Percentiles rank a stretch among this genome's conserved stretches.
phyloP scores from a whole-genome alignment of 1,140 invertebrate species.

The Psilanteris sp. region DNA sequence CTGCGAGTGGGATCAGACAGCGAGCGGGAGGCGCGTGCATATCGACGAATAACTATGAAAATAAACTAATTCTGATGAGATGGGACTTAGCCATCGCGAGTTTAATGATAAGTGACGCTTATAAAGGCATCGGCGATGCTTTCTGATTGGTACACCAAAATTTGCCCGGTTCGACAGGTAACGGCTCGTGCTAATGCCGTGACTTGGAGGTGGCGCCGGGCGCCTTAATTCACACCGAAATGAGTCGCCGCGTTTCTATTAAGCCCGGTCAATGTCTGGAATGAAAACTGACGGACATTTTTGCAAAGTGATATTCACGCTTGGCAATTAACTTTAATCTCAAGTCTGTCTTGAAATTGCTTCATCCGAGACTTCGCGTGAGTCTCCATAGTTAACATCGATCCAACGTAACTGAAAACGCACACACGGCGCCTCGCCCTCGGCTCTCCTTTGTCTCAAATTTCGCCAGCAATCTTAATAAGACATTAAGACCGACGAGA shows the following conservation, averaged over 20 bases:
- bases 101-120: too few relatives aligned
- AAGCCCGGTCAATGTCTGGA: slow-evolving; percentile 35
- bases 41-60: too few relatives aligned
- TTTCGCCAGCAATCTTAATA: slow-evolving; percentile 13
- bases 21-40: too few relatives aligned
- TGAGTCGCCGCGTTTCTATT: slow-evolving; percentile 32
- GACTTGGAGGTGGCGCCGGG: slow-evolving; percentile 1
- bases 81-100: too few relatives aligned
- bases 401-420: slow-evolving; percentile 34
- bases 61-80: too few relatives aligned
- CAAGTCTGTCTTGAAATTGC: slow-evolving; percentile 45
- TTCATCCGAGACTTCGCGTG: slow-evolving; percentile 43
- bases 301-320: slow-evolving; percentile 53
- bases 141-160: slow-evolving; percentile 2
- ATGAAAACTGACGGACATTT: slow-evolving; percentile 44
- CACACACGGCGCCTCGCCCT: slow-evolving; percentile 3
- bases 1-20: too few relatives aligned
- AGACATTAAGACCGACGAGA: too few relatives aligned
- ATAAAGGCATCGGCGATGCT: too few relatives aligned
- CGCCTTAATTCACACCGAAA: slow-evolving; percentile 44
- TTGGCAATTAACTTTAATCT: slow-evolving; percentile 57
- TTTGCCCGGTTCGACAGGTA: not conserved
- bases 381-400: slow-evolving; percentile 48
- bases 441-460: not conserved
- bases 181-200: slow-evolving; percentile 17